phyloP scores from a whole-genome alignment of 2,888 invertebrate genomes.

The Trichogramma dendrolimi region DNA sequence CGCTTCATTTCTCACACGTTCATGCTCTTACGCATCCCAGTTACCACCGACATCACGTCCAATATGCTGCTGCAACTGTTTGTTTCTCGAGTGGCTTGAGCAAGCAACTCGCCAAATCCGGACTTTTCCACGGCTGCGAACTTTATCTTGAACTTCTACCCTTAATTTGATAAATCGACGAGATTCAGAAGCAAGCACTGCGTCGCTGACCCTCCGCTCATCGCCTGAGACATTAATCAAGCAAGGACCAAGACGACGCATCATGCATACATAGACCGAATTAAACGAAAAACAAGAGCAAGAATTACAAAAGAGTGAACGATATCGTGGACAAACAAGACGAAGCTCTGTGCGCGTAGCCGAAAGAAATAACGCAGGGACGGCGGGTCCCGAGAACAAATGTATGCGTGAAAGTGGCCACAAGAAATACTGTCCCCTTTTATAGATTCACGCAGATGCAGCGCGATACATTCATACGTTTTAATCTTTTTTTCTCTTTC shows the following conservation, averaged over 20 bases:
- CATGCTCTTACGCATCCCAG: background rate
- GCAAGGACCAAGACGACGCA: slow-evolving; percentile 32
- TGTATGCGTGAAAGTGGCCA: background rate
- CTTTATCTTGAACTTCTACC: slow-evolving; percentile 50
- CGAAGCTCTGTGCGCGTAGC: too few species aligned
- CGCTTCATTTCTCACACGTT: slow-evolving; percentile 38
- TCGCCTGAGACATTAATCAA: slow-evolving; percentile 46
- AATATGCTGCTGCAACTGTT: too few species aligned
- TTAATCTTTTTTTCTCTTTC: too few species aligned
- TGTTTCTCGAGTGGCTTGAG: background rate
- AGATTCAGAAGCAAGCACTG: slow-evolving; percentile 44
- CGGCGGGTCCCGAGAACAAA: too few species aligned
- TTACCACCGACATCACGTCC: too few species aligned
- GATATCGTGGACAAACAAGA: too few species aligned
- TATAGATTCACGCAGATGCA: too few species aligned
- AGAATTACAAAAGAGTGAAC: too few species aligned
- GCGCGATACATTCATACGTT: too few species aligned
- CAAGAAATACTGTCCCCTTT: too few species aligned
- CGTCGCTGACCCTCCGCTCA: too few species aligned
- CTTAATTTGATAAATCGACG: slow-evolving; percentile 53
- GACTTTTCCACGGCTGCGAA: slow-evolving; percentile 47
- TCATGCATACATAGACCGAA: slow-evolving; percentile 51
- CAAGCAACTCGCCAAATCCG: slow-evolving; percentile 34
- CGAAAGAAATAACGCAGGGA: too few species aligned
- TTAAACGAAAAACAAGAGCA: slow-evolving; percentile 33